A percentile compares a stretch with the other conserved stretches of the same genome.
Evolutionary conservation across 2,888 invertebrate species (phyloP).

Genomic region (Athrips mouffetella): DNA sequence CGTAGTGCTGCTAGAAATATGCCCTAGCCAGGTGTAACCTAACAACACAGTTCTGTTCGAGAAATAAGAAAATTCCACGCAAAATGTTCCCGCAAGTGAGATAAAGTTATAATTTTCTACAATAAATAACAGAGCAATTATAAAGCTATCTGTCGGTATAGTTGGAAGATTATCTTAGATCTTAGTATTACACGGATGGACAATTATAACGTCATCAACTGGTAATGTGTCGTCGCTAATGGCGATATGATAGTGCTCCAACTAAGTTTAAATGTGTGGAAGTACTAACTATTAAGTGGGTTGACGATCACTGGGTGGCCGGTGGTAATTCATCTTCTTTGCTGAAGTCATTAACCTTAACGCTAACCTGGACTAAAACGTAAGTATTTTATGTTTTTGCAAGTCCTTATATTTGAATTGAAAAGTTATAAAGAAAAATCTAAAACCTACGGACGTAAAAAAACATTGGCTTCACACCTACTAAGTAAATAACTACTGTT

Average conservation of each 20-base stretch:
- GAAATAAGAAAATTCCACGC: neutral
- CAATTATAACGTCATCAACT: slow-evolving; percentile 46
- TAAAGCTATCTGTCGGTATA: slow-evolving; percentile 22
- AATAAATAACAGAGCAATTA: slow-evolving; percentile 23
- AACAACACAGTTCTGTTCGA: no score
- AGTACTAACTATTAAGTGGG: neutral
- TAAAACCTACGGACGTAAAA: no score
- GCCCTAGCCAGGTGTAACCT: no score
- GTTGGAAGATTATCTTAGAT: slow-evolving; percentile 15
- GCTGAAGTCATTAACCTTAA: no score
- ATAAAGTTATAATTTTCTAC: slow-evolving; percentile 26
- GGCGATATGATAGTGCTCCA: slow-evolving; percentile 13
- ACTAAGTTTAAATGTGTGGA: neutral
- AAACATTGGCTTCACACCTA: no score
- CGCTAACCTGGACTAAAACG: no score
- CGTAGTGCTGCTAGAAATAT: no score
- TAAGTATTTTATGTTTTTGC: neutral
- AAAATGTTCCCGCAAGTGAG: slow-evolving; percentile 4
- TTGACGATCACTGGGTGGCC: neutral
- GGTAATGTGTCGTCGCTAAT: slow-evolving; percentile 38
- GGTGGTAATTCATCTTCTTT: neutral
- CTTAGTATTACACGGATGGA: slow-evolving; percentile 18
- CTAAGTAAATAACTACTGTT: no score
- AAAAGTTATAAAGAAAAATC: no score
- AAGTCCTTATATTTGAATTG: no score